A percentile compares a stretch with the other conserved stretches of the same genome.
These are phyloP conservation scores for Acromyrmex echinatior DNA, from an alignment of 1,140 invertebrate genomes.

Conservation along the genomic window DNA sequence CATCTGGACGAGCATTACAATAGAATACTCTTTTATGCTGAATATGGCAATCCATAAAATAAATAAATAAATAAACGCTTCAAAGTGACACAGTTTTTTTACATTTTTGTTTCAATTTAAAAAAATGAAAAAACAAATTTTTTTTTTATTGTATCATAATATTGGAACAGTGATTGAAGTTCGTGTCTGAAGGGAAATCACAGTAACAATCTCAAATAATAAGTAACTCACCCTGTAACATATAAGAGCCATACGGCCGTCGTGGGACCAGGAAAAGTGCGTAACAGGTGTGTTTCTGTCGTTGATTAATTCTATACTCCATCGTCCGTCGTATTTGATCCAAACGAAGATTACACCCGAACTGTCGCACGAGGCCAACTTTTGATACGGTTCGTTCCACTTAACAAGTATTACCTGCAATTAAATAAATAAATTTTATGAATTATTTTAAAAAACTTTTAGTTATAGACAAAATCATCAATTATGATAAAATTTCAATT, in stretches of 20 bases:
- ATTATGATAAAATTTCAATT: background rate
- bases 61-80: slow-evolving; percentile 22
- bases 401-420: slow-evolving; percentile 97
- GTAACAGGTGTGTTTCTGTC: slow-evolving; percentile 98
- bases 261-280: slow-evolving; percentile 99
- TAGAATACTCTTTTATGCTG: background rate
- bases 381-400: slow-evolving; percentile 99
- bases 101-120: background rate
- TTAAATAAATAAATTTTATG: background rate
- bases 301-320: slow-evolving; percentile 99
- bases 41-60: background rate
- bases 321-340: slow-evolving; percentile 99
- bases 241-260: slow-evolving; percentile 99
- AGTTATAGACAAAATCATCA: background rate
- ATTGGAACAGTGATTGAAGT: background rate
- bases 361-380: slow-evolving; percentile 98
- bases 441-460: background rate
- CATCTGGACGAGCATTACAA: background rate
- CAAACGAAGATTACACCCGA: slow-evolving; percentile 99
- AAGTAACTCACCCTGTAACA: slow-evolving; percentile 94
- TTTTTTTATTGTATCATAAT: background rate
- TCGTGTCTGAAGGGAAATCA: slow-evolving; percentile 29
- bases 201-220: slow-evolving; percentile 2
- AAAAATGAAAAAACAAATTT: background rate
- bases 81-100: background rate